Evolutionary conservation across 2,797 vertebrate species (phyloP).

Genomic region (Psittacula echo): DNA sequence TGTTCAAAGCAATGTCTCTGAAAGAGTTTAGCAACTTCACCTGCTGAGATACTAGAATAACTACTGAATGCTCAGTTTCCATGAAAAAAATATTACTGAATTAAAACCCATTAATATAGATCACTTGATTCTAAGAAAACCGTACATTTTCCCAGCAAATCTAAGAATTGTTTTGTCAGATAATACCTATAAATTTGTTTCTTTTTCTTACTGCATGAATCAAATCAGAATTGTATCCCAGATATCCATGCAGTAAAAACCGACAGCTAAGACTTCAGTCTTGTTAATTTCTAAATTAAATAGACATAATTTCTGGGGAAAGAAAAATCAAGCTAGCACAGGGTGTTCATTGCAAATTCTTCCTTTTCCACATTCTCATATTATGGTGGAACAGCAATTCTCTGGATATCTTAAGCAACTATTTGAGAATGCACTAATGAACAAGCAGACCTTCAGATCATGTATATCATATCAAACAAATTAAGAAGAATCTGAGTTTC

Average conservation of each 20-base stretch:
- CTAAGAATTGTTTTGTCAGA: neutral
- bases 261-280: neutral
- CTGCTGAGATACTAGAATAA: neutral
- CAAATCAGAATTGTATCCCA: neutral
- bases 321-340: neutral
- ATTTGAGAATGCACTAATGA: neutral
- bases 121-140: neutral
- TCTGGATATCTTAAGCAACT: neutral
- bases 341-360: neutral
- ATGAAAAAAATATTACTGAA: neutral
- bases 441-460: neutral
- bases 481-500: neutral
- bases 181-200: neutral
- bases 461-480: neutral
- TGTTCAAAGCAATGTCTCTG: neutral
- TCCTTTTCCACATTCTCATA: neutral
- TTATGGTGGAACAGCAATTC: neutral
- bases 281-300: neutral
- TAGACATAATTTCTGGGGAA: rapidly evolving
- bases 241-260: neutral
- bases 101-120: neutral
- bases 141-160: neutral
- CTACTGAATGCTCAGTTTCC: neutral
- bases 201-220: neutral
- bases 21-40: neutral